A percentile compares a stretch with the other conserved stretches of the same genome.
Evolutionary conservation across 2,888 invertebrate genomes (phyloP).

Genomic region (Halocaridina rubra): DNA sequence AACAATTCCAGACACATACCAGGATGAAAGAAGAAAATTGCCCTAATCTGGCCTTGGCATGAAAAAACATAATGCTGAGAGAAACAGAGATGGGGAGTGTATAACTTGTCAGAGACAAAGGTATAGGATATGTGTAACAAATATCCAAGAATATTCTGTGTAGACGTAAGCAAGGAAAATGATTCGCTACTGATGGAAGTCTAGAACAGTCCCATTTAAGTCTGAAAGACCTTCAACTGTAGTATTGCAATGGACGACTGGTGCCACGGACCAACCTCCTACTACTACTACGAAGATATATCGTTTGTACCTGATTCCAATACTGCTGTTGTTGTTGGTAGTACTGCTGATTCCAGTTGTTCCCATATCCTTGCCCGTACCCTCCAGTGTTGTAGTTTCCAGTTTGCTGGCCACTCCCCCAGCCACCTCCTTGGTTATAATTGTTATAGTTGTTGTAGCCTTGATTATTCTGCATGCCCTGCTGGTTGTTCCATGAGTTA

Average conservation of each 20-base stretch:
- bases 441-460: background rate
- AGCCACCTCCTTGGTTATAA: slow-evolving; percentile 33
- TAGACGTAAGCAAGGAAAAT: too few species aligned
- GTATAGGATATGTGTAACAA: too few species aligned
- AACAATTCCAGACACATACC: too few species aligned
- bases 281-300: background rate
- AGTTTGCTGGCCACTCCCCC: slow-evolving; percentile 5
- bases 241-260: too few species aligned
- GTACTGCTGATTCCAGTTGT: slow-evolving; percentile 52
- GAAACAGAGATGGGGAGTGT: too few species aligned
- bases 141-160: too few species aligned
- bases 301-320: background rate
- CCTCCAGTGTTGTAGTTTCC: slow-evolving; percentile 15
- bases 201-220: too few species aligned
- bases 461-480: slow-evolving; percentile 22
- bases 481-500: slow-evolving; percentile 12
- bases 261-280: background rate
- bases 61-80: too few species aligned
- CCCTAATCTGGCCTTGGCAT: too few species aligned
- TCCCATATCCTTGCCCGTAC: slow-evolving; percentile 17
- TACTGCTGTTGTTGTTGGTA: slow-evolving; percentile 40
- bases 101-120: too few species aligned
- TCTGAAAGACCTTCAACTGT: too few species aligned
- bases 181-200: background rate
- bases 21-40: too few species aligned